Base-by-base conservation (phyloP, 2,888 invertebrate species). In the Drosophila infuscata region DNA sequence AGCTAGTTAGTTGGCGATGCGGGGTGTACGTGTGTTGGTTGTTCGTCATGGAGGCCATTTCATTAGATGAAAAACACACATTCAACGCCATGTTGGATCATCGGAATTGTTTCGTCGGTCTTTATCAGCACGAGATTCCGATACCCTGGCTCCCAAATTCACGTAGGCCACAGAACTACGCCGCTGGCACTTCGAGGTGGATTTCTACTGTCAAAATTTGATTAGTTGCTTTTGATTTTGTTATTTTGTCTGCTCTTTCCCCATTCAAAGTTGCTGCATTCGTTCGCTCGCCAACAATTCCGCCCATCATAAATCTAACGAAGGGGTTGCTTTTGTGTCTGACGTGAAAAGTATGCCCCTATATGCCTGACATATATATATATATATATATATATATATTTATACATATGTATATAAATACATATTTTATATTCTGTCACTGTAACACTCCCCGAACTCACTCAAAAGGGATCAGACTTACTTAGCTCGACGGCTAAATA, bases 151-250 rank as follows among this genome's bases (percentile, higher is more conserved):
- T 51, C 48, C 66, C 49, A 46, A 49, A 20, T 54, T 46, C 49
- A 49, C 9, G 35, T 46, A 35, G 61, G 58, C 70, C 81, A 63
- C 65, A 64, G 35, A 77, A 66, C 73, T 67, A 54, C 41, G 69
- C 62, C 70, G 33, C 61, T 52, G 74, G 75, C 74, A 70, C 64
- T 81, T 76, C 64, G 83, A 90, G 91, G 91, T 91, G 91, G 92
- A 91, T 91, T 91, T 82, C 79, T 78, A 88, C 82, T 91, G 92
- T 91, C 92, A 91, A 85, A 92, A 89, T 77, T 89, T 92, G 91
- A 92, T 91, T 88, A 91, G 91, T 91, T 86, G 87, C 79, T 86
- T 85, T 79, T 81, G 77, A 81, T 70, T 80, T 74, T 63, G 54
- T 70, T 76, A 75, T 53, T 76, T 67, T 35, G 58, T 63, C 52